phyloP scores from a whole-genome alignment of 2,797 vertebrate genomes.

The Eospalax fontanierii region DNA sequence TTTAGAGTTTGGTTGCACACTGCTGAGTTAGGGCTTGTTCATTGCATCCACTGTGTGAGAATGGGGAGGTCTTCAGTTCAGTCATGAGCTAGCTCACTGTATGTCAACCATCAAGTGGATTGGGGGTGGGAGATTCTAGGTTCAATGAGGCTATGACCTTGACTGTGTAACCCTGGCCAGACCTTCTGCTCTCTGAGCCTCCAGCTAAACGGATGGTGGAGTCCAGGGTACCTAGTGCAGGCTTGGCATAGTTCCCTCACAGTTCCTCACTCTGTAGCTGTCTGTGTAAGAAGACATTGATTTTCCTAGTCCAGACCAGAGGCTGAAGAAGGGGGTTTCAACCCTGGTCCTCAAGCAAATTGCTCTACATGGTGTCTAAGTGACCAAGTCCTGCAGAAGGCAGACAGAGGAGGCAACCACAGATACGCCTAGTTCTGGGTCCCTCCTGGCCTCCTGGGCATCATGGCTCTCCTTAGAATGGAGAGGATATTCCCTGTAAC shows the following conservation, averaged over 20 bases:
- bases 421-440: background rate
- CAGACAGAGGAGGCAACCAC: background rate
- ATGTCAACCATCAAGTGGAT: background rate
- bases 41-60: background rate
- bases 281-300: background rate
- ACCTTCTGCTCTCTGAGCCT: no score
- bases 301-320: background rate
- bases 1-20: background rate
- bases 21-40: background rate
- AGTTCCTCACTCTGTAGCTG: background rate
- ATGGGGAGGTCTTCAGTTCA: background rate
- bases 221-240: background rate
- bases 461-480: background rate
- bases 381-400: background rate
- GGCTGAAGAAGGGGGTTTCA: background rate
- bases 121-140: background rate
- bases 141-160: background rate
- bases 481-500: background rate
- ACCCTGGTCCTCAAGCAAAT: background rate
- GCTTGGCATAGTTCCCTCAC: background rate
- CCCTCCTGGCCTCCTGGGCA: background rate
- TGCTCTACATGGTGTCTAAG: background rate
- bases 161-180: background rate
- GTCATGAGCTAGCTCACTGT: accelerated
- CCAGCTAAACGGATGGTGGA: background rate